Evolutionary conservation across 2,888 invertebrate genomes (phyloP), one percentile per base, ranked within the genome.

Genomic region (Erebia epiphron): DNA sequence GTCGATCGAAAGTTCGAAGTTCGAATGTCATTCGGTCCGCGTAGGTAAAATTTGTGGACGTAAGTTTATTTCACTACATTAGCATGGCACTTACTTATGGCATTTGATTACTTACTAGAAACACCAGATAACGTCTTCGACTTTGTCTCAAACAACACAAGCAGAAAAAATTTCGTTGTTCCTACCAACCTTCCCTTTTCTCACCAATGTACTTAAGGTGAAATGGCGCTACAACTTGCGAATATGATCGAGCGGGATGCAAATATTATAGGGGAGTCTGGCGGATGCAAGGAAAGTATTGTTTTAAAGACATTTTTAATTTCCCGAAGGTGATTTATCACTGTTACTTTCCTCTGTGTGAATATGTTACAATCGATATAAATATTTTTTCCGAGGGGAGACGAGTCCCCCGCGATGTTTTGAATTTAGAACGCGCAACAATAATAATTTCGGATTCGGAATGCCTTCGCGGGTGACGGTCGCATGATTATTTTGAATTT

Each of bases 261-360:
- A 66, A 56, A 70, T 73, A 72, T 62, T 67, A 54, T 60, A 78
- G 82, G 84, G 84, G 82, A 80, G 79, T 82, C 77, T 78, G 77
- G 78, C 79, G 81, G 82, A 84, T 84, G 87, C 83, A 85, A 87
- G 86, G 85, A 86, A 89, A 86, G 90, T 88, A 91, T 92, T 92
- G 92, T 91, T 91, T 88, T 90, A 91, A 91, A 91, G 92, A 91
- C 91, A 90, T 87, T 91, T 94, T 93, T 92, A 93, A 93, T 94
- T 93, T 93, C 93, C 93, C 91, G 91, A 90, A 90, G 89, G 91
- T 93, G 92, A 93, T 93, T 93, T 93, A 93, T 93, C 90, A 89
- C 87, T 83, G 83, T 82, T 86, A 84, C 54, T 80, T 82, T 84
- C 82, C 43, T 43, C 43, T 46, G 76, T 76, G 82, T 80, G 82